Evolutionary conservation across 2,888 invertebrate genomes (phyloP).

Genomic region (Melangyna quadrimaculata): DNA sequence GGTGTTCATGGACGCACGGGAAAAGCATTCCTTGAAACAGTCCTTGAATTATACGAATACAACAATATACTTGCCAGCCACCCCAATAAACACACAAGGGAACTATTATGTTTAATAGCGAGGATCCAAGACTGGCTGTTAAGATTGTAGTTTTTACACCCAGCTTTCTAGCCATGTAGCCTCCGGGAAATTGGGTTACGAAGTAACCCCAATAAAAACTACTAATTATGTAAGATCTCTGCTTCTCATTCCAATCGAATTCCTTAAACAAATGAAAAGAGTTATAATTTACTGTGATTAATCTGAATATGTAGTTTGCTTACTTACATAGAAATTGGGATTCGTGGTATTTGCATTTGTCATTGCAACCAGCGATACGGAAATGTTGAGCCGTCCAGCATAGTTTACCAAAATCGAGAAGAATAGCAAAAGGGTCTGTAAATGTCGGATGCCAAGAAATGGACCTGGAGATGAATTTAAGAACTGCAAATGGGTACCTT

Average conservation of each 20-base stretch:
- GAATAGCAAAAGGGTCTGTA: conserved; percentile 14
- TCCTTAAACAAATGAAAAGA: conserved; percentile 81
- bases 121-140: conserved; percentile 82
- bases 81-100: conserved; percentile 85
- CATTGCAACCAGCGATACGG: conserved; percentile 87
- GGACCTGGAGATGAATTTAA: not conserved
- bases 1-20: conserved; percentile 84
- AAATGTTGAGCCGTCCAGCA: conserved; percentile 84
- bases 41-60: conserved; percentile 84
- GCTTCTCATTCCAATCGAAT: conserved; percentile 82
- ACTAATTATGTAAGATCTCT: conserved; percentile 82
- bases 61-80: conserved; percentile 83
- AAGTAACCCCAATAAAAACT: conserved; percentile 85
- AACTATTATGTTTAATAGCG: conserved; percentile 84
- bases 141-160: conserved; percentile 84
- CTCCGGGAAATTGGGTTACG: conserved; percentile 83
- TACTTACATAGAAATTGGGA: conserved; percentile 76
- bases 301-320: no score
- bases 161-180: conserved; percentile 85
- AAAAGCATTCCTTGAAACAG: conserved; percentile 85
- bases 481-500: not conserved
- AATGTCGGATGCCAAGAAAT: not conserved
- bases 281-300: not conserved
- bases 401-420: conserved; percentile 79
- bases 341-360: conserved; percentile 80